Evolutionary conservation across 2,888 invertebrate species (phyloP).

Genomic region (Drosophila infuscata): DNA sequence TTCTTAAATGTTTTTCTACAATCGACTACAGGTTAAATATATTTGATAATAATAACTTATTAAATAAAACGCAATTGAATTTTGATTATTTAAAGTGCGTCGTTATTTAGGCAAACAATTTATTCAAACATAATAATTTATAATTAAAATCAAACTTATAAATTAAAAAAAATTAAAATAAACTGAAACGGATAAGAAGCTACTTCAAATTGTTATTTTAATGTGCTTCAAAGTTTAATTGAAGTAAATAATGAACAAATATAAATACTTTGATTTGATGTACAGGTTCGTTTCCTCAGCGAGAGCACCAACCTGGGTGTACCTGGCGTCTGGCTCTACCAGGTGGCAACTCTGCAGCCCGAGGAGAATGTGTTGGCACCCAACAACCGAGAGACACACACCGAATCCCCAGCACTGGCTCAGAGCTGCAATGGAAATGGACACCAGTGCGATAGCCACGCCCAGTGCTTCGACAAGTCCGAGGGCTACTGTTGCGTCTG

Average conservation of each 20-base stretch:
- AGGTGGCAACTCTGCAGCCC: slow-evolving; percentile 89
- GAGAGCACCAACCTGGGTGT: slow-evolving; percentile 95
- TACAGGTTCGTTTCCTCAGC: slow-evolving; percentile 84
- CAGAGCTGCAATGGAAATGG: slow-evolving; percentile 87
- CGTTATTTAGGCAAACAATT: too few relatives aligned
- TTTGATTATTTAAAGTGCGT: background rate
- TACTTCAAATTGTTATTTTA: background rate
- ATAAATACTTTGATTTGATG: background rate
- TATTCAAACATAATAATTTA: background rate
- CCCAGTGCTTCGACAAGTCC: slow-evolving; percentile 92
- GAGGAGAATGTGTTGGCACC: slow-evolving; percentile 89
- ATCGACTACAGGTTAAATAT: background rate
- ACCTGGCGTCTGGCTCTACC: slow-evolving; percentile 94
- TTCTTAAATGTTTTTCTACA: background rate
- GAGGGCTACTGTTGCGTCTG: slow-evolving; percentile 97
- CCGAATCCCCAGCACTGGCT: slow-evolving; percentile 82
- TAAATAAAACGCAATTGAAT: background rate
- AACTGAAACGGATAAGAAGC: background rate
- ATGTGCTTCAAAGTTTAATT: background rate
- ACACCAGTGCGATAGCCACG: slow-evolving; percentile 92
- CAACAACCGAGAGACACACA: slow-evolving; percentile 86
- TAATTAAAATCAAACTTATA: background rate
- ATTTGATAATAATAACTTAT: background rate
- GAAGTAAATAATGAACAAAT: too few relatives aligned
- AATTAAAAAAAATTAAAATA: background rate